These are phyloP conservation scores for Thecophora atra DNA, from an alignment of 2,888 invertebrate species.

Conservation along the genomic window DNA sequence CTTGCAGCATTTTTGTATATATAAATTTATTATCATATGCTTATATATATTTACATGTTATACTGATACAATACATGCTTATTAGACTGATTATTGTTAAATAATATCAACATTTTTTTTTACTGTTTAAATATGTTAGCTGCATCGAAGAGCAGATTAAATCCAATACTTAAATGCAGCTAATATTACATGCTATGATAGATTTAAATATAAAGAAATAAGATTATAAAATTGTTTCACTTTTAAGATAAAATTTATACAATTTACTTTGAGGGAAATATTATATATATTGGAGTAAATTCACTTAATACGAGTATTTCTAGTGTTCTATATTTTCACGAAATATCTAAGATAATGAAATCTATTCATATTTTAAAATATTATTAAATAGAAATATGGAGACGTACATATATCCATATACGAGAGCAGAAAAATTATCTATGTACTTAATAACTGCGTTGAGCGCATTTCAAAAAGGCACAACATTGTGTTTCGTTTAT, in stretches of 20 bases:
- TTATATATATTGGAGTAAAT: background rate
- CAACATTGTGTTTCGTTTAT: constrained; percentile 31
- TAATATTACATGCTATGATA: background rate
- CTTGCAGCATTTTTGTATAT: background rate
- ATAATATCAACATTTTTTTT: background rate
- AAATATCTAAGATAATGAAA: background rate
- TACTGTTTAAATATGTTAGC: background rate
- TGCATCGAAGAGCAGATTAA: background rate
- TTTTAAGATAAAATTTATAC: background rate
- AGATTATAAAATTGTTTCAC: background rate
- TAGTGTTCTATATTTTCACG: background rate
- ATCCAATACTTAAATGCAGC: background rate
- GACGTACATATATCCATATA: constrained; percentile 7
- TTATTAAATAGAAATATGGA: background rate
- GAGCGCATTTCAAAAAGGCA: constrained; percentile 32
- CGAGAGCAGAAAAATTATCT: constrained; percentile 1
- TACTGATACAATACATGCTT: background rate
- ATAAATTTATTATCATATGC: constrained; percentile 8
- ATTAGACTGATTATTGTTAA: background rate
- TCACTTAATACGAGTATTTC: background rate
- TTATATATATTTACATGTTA: constrained; percentile 21
- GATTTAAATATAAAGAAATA: background rate
- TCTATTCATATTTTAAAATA: constrained; percentile 7
- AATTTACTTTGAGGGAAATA: background rate
- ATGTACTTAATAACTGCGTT: constrained; percentile 28